These are phyloP conservation scores for Chydorus sphaericus DNA, from an alignment of 2,888 invertebrate species.

Conservation along the genomic window DNA sequence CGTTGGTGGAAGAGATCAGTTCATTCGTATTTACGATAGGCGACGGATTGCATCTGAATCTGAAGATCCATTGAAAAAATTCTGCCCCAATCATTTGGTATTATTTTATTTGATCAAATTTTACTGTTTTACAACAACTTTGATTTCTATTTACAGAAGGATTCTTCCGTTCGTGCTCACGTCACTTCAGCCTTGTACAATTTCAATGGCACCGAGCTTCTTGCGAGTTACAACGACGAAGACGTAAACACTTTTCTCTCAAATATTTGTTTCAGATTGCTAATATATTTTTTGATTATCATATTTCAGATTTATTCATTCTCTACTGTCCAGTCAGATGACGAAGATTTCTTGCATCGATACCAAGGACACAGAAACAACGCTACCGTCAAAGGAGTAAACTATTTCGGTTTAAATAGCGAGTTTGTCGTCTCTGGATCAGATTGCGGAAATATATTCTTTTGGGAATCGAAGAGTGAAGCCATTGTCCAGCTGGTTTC, in stretches of 20 bases:
- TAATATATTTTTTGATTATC: background rate
- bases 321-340: slow-evolving; percentile 42
- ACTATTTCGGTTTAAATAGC: slow-evolving; percentile 81
- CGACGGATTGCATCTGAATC: slow-evolving; percentile 21
- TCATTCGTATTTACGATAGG: slow-evolving; percentile 57
- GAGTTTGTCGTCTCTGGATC: slow-evolving; percentile 87
- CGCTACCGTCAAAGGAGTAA: slow-evolving; percentile 69
- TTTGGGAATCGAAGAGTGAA: slow-evolving; percentile 82
- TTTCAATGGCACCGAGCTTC: slow-evolving; percentile 73
- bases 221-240: slow-evolving; percentile 88
- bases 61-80: slow-evolving; percentile 38
- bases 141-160: slow-evolving; percentile 23
- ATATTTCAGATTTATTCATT: slow-evolving; percentile 47
- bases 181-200: slow-evolving; percentile 84
- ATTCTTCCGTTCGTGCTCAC: slow-evolving; percentile 37
- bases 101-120: background rate
- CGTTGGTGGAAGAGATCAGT: slow-evolving; percentile 66
- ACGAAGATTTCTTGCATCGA: slow-evolving; percentile 31
- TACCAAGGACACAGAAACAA: slow-evolving; percentile 43
- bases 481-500: slow-evolving; percentile 75
- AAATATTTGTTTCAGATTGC: background rate
- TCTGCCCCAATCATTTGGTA: slow-evolving; percentile 45
- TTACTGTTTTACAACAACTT: slow-evolving; percentile 23
- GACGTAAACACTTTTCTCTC: slow-evolving; percentile 40
- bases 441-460: slow-evolving; percentile 70